These are phyloP conservation scores for Saccostrea glomerata DNA, from an alignment of 1,140 invertebrate species.

Conservation along the genomic window DNA sequence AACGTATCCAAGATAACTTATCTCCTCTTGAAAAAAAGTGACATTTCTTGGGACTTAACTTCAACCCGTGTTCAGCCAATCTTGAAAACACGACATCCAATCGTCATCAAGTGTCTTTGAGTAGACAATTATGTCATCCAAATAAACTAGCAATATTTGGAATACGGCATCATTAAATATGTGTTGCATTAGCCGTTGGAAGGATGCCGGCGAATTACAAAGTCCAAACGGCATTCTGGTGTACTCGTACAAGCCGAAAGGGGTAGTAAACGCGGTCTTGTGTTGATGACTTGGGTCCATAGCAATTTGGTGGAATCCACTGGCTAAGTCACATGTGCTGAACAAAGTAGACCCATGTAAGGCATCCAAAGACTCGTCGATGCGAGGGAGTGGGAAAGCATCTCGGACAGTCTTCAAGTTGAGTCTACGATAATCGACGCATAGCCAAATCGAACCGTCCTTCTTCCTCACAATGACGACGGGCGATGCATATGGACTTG, in stretches of 20 bases:
- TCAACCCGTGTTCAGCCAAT: too few species aligned
- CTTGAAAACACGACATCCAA: too few species aligned
- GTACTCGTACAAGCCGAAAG: too few species aligned
- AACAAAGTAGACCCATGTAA: conserved; percentile 68
- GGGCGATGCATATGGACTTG: conserved; percentile 51
- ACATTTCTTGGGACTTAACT: too few species aligned
- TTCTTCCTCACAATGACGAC: conserved; percentile 53
- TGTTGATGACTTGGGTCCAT: conserved; percentile 61
- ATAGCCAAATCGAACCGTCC: conserved; percentile 55
- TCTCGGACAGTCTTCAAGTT: conserved; percentile 72
- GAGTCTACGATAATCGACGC: conserved; percentile 46
- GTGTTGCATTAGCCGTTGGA: background rate
- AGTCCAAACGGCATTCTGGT: too few species aligned
- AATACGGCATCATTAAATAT: conserved; percentile 55
- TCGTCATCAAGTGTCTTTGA: too few species aligned
- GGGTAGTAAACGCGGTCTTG: too few species aligned
- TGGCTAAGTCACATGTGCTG: conserved; percentile 68
- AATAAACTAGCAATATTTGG: conserved; percentile 13
- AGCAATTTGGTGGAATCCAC: conserved; percentile 61
- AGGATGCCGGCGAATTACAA: too few species aligned
- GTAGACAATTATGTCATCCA: too few species aligned
- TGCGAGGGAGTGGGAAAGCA: conserved; percentile 80
- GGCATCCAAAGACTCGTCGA: conserved; percentile 77
- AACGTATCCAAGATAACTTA: too few species aligned
- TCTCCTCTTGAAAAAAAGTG: too few species aligned